phyloP scores from a whole-genome alignment of 1,140 invertebrate species.

The Pseudachorutes palmiensis region DNA sequence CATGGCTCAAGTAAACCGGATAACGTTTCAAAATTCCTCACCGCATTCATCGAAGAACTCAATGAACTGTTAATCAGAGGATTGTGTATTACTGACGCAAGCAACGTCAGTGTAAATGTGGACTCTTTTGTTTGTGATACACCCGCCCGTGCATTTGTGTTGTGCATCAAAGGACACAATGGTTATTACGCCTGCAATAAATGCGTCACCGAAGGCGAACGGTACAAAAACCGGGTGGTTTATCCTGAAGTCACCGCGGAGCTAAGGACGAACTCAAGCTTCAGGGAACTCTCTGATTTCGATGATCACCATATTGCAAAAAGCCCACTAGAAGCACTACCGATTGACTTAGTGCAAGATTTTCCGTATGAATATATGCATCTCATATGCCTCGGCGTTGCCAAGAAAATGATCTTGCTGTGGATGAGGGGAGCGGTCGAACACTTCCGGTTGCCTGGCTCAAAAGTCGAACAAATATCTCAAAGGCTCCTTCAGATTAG shows the following conservation, averaged over 20 bases:
- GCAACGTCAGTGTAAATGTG: slow-evolving; percentile 36
- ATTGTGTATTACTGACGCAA: no score
- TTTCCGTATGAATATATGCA: slow-evolving; percentile 41
- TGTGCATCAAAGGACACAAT: slow-evolving; percentile 40
- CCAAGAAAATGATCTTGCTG: slow-evolving; percentile 38
- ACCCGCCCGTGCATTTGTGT: slow-evolving; percentile 43
- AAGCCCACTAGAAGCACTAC: slow-evolving; percentile 4
- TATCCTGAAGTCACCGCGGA: slow-evolving; percentile 35
- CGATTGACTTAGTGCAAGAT: slow-evolving; percentile 16
- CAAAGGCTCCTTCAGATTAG: slow-evolving; percentile 10
- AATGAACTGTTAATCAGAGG: no score
- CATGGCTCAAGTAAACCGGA: slow-evolving; percentile 34
- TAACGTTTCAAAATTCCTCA: slow-evolving; percentile 28
- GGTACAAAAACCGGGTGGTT: slow-evolving; percentile 28
- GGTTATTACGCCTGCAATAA: slow-evolving; percentile 42
- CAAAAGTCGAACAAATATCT: slow-evolving; percentile 22
- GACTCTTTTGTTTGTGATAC: slow-evolving; percentile 42
- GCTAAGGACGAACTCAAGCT: slow-evolving; percentile 38
- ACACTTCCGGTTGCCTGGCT: not conserved
- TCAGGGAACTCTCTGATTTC: slow-evolving; percentile 24
- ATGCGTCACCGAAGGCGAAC: slow-evolving; percentile 39
- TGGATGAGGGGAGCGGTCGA: slow-evolving; percentile 34
- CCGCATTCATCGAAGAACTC: slow-evolving; percentile 34
- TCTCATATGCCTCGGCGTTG: slow-evolving; percentile 41
- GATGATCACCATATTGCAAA: slow-evolving; percentile 17